A percentile compares a stretch with the other conserved stretches of the same genome.
These are phyloP conservation scores for Onthophagus sagittarius DNA, from an alignment of 2,888 invertebrate genomes.

Conservation along the genomic window DNA sequence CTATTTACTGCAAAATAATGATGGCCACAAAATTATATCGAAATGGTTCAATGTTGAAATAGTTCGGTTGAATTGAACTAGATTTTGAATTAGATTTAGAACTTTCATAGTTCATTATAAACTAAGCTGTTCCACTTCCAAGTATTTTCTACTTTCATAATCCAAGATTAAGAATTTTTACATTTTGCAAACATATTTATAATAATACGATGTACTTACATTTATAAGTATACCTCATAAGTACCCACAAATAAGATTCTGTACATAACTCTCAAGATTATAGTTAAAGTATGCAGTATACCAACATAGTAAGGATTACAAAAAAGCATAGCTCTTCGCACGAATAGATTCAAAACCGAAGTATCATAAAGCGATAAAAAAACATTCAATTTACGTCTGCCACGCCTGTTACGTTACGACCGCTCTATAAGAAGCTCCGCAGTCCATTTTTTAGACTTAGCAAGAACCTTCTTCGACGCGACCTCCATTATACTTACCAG, in stretches of 20 bases:
- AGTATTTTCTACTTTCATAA: too few relatives aligned
- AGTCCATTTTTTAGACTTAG: neutral
- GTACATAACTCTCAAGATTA: neutral
- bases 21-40: too few relatives aligned
- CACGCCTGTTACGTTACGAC: neutral
- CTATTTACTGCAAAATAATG: too few relatives aligned
- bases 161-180: too few relatives aligned
- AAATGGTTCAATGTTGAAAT: too few relatives aligned
- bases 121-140: too few relatives aligned
- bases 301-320: neutral
- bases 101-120: too few relatives aligned
- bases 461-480: neutral
- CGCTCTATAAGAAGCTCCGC: neutral
- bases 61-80: too few relatives aligned
- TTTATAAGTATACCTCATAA: too few relatives aligned
- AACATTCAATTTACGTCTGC: neutral
- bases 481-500: neutral
- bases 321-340: neutral
- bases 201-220: too few relatives aligned
- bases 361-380: neutral
- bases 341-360: neutral
- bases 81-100: too few relatives aligned
- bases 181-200: too few relatives aligned
- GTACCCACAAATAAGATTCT: neutral
- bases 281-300: neutral